Percentiles rank a stretch among this genome's conserved stretches.
Evolutionary conservation across 35 echinoderm and acorn worm genomes (phyloP).

Genomic region (Hemicentrotus pulcherrimus): DNA sequence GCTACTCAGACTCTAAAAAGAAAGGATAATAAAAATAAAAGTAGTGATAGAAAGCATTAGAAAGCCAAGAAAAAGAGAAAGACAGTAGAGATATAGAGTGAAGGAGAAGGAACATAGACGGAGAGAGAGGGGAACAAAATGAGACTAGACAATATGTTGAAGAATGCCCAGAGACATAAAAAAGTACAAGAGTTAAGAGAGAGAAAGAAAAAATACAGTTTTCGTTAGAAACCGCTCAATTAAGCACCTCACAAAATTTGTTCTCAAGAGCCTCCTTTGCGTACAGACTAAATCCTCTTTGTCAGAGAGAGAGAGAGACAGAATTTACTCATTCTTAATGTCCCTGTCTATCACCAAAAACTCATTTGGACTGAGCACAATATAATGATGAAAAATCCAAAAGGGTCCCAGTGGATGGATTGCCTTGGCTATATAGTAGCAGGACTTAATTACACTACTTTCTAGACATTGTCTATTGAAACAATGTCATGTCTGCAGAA

Average conservation of each 20-base stretch:
- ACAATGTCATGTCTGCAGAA: not conserved
- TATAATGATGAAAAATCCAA: not conserved
- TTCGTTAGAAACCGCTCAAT: slow-evolving; percentile 5
- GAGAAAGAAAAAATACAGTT: not conserved
- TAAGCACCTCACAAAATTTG: not conserved
- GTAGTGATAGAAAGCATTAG: no score
- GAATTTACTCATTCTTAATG: not conserved
- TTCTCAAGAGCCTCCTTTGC: not conserved
- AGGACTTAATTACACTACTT: not conserved
- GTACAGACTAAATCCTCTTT: not conserved
- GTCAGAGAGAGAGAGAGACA: not conserved
- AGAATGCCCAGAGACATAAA: not conserved
- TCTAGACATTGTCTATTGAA: not conserved
- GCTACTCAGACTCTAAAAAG: no score
- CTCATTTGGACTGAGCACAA: not conserved
- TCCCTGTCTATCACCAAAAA: not conserved
- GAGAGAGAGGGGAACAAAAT: no score
- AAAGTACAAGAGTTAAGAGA: not conserved
- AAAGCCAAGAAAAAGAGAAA: no score
- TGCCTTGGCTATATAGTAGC: not conserved
- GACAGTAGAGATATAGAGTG: no score
- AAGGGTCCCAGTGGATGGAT: not conserved
- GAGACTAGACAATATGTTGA: not conserved
- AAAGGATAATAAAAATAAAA: no score
- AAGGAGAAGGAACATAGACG: not conserved